Base-by-base conservation (phyloP, 2,797 vertebrate genomes). In the Catamblyrhynchus diadema region DNA sequence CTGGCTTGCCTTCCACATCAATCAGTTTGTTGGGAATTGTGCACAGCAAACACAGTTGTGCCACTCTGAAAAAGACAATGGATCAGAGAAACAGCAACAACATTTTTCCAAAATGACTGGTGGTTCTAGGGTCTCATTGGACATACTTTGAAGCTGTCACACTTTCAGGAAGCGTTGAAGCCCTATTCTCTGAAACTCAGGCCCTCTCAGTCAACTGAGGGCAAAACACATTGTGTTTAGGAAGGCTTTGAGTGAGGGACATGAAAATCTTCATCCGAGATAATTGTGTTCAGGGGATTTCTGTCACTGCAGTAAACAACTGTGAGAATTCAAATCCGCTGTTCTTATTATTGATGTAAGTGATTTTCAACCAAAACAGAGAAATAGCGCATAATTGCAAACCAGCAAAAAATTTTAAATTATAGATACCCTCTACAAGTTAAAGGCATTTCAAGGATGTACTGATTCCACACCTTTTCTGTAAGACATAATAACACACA, bases 21-120 rank as follows among this genome's bases (percentile, higher is more conserved):
- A 94, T 95, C 93, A 86, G 87, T 95, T 96, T 73, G 85, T 79
- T 93, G 91, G 77, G 89, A 86, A 93, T 79, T 96, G 73, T 86
- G 88, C 90, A 39, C 93, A 96, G 88, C 91, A 90, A 88, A 92
- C 77, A 64, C 85, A 80, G 91, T 96, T 95, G 94, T 96, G 95
- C 95, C 95, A 90, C 86, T 95, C 93, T 50, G 82, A 90, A 90
- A 94, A 97, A 96, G 93, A 97, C 95, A 97, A 97, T 96, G 94
- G 95, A 96, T 95, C 95, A 95, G 93, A 96, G 89, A 81, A 93
- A 96, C 30, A 94, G 93, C 82, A 90, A 89, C 59, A 79, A 60
- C 71, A 90, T 95, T 91, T 96, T 95, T 95, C 90, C 92, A 94
- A 94, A 96, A 94, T 94, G 89, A 95, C 94, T 93, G 51, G 80